Percentiles rank a stretch among this genome's conserved stretches.
These are phyloP conservation scores for Dynastes tityus DNA, from an alignment of 2,888 invertebrate species.

Conservation along the genomic window DNA sequence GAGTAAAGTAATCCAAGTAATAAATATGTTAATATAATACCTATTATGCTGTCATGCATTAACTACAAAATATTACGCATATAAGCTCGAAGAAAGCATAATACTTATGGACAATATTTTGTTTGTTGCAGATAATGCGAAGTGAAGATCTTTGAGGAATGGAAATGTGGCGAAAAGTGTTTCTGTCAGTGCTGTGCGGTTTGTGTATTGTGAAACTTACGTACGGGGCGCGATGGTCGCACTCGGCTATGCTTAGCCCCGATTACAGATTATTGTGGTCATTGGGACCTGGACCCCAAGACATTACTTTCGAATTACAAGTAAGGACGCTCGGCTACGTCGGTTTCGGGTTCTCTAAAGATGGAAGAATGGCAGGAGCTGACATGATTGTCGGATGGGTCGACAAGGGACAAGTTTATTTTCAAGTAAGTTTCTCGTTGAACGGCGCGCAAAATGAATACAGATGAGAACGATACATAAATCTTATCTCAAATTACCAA, in stretches of 20 bases:
- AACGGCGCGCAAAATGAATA: conserved; percentile 31
- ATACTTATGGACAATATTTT: background rate
- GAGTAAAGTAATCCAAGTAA: no score
- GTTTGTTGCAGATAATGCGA: conserved; percentile 49
- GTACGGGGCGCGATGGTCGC: conserved; percentile 69
- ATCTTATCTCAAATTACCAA: conserved; percentile 46
- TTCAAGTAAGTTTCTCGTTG: conserved; percentile 78
- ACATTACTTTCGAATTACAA: conserved; percentile 88
- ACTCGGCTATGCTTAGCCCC: conserved; percentile 73
- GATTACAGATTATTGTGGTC: conserved; percentile 80
- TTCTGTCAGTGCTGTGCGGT: conserved; percentile 61
- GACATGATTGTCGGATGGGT: conserved; percentile 95
- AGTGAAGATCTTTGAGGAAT: conserved; percentile 37
- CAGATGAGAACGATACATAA: conserved; percentile 41
- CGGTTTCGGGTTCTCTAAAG: conserved; percentile 88
- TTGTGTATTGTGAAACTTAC: conserved; percentile 66
- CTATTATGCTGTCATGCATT: no score
- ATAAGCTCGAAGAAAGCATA: no score
- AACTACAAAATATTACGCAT: no score
- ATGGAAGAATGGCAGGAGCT: conserved; percentile 85
- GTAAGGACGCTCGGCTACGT: conserved; percentile 89
- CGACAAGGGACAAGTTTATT: conserved; percentile 84
- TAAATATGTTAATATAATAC: no score
- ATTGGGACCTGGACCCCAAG: conserved; percentile 78
- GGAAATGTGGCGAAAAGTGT: conserved; percentile 50